Evolutionary conservation across 2,797 vertebrate genomes (phyloP).

Genomic region (Geotrypetes seraphini): DNA sequence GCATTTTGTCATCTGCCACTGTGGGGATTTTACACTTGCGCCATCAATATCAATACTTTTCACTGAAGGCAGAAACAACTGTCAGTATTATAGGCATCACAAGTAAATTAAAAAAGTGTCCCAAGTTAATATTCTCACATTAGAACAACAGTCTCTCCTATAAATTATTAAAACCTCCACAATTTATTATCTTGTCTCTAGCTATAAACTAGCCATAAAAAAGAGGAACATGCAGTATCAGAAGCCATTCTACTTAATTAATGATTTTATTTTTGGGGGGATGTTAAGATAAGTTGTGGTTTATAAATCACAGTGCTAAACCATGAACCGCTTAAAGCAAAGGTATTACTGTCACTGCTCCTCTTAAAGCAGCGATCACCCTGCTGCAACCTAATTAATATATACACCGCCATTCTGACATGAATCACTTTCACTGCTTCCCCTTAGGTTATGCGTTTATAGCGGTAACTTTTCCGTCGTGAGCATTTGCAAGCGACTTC

Average conservation of each 20-base stretch:
- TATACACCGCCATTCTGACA: slow-evolving; percentile 7
- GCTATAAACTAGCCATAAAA: background rate
- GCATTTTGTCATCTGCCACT: slow-evolving; percentile 1
- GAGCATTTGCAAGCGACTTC: slow-evolving; percentile 32
- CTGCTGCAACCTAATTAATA: background rate
- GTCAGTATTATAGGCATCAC: slow-evolving; percentile 10
- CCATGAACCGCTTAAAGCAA: slow-evolving; percentile 6
- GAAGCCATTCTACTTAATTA: slow-evolving; percentile 20
- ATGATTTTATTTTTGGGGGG: slow-evolving; percentile 23
- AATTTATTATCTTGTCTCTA: slow-evolving; percentile 30
- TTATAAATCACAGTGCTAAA: slow-evolving; percentile 33
- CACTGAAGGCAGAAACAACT: background rate
- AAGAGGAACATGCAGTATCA: slow-evolving; percentile 11
- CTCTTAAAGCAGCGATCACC: slow-evolving; percentile 8
- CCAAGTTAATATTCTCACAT: slow-evolving; percentile 31
- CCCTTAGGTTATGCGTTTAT: slow-evolving; percentile 8
- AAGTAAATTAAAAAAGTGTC: slow-evolving; percentile 24
- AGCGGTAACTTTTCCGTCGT: slow-evolving; percentile 26
- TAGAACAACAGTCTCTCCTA: slow-evolving; percentile 16
- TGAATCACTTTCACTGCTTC: slow-evolving; percentile 11
- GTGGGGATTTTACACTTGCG: too few species aligned
- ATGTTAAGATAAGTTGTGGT: slow-evolving; percentile 13
- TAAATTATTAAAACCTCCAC: slow-evolving; percentile 31
- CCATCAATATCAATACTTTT: background rate
- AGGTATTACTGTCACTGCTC: slow-evolving; percentile 2